phyloP scores from a whole-genome alignment of 2,113 vertebrate genomes.

The Epinephelus cyanopodus region DNA sequence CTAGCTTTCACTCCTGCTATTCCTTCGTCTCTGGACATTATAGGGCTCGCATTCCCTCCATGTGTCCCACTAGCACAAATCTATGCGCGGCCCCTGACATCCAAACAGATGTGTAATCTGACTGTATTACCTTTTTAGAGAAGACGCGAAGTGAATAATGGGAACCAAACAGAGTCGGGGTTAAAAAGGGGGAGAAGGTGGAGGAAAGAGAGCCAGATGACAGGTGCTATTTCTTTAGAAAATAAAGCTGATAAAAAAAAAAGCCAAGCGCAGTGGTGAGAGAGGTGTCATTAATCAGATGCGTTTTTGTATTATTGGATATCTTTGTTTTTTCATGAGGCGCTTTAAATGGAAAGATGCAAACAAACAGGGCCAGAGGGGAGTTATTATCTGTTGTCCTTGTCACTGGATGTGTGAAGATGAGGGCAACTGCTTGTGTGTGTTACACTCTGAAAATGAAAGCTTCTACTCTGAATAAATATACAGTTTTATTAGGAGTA shows the following conservation, averaged over 20 bases:
- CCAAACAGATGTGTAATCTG: slow-evolving; percentile 82
- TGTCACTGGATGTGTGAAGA: slow-evolving; percentile 28
- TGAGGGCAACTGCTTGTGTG: slow-evolving; percentile 24
- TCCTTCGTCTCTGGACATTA: slow-evolving; percentile 63
- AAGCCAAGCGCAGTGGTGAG: slow-evolving; percentile 28
- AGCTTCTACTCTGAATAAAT: slow-evolving; percentile 10
- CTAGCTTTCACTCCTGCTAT: slow-evolving; percentile 62
- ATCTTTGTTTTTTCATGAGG: slow-evolving; percentile 50
- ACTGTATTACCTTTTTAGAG: slow-evolving; percentile 71
- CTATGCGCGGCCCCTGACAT: slow-evolving; percentile 73
- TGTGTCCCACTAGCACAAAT: slow-evolving; percentile 66
- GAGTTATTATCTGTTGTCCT: slow-evolving; percentile 61
- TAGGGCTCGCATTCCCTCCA: slow-evolving; percentile 61
- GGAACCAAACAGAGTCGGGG: slow-evolving; percentile 55
- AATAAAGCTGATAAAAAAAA: slow-evolving; percentile 77
- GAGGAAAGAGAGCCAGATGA: slow-evolving; percentile 44
- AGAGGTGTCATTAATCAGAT: slow-evolving; percentile 76
- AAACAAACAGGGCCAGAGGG: slow-evolving; percentile 29
- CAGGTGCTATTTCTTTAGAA: slow-evolving; percentile 64
- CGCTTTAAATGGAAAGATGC: slow-evolving; percentile 54
- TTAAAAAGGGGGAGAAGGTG: slow-evolving; percentile 48
- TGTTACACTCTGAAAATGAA: not conserved
- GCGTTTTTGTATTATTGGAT: slow-evolving; percentile 62
- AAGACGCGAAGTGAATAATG: slow-evolving; percentile 75
- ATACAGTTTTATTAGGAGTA: not conserved